A percentile compares a stretch with the other conserved stretches of the same genome.
Conservation (phyloP, 2,797 vertebrate species). For the Chrosomus eos region DNA sequence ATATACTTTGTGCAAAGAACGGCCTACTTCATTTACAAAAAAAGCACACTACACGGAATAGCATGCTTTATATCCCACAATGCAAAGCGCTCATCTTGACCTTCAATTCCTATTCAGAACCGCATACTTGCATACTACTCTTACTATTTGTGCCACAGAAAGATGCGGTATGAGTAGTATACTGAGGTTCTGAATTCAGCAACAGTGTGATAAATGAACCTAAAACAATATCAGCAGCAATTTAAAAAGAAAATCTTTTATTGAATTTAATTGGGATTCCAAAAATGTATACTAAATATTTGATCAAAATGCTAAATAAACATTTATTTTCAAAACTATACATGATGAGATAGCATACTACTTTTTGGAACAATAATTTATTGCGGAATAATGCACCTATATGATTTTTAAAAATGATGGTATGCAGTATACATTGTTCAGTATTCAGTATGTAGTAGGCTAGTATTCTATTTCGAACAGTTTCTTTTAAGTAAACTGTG, state of each 20-base stretch:
- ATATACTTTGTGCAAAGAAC: not conserved
- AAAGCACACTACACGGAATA: not conserved
- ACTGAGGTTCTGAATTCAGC: not conserved
- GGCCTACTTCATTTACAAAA: not conserved
- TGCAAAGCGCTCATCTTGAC: not conserved
- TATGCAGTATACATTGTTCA: not conserved
- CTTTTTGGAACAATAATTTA: not conserved
- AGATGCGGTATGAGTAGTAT: not conserved
- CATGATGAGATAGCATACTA: not conserved
- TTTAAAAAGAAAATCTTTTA: not conserved
- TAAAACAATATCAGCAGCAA: not conserved
- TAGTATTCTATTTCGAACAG: not conserved
- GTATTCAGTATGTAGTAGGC: not conserved
- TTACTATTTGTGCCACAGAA: not conserved
- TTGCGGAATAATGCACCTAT: not conserved
- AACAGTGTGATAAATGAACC: not conserved
- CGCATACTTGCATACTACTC: not conserved
- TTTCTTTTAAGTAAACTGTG: conserved; percentile 3
- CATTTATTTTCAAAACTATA: not conserved
- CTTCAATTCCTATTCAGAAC: not conserved
- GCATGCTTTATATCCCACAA: not conserved
- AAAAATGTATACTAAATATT: not conserved
- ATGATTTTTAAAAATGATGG: not conserved
- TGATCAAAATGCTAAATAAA: not conserved
- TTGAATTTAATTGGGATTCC: not conserved